Percentiles rank a stretch among this genome's conserved stretches.
phyloP scores from a whole-genome alignment of 2,113 vertebrate genomes.

The Aspidoscelis tigris region DNA sequence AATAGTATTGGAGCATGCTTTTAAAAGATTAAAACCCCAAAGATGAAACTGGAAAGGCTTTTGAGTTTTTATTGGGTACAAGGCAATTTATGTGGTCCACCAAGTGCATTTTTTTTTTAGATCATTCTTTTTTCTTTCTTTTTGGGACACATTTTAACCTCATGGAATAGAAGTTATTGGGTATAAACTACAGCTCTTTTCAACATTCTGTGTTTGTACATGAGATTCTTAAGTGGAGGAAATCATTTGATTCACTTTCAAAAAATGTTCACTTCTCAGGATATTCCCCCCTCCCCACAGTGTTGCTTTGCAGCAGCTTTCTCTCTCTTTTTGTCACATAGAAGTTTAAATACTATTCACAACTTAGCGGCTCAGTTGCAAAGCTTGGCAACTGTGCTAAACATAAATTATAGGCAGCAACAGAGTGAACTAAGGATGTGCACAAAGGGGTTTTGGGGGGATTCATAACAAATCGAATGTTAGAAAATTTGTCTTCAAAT shows the following conservation, averaged over 20 bases:
- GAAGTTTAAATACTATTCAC: neutral
- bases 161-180: constrained; percentile 55
- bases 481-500: too few relatives aligned
- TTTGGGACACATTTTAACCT: constrained; percentile 38
- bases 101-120: constrained; percentile 57
- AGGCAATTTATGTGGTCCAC: constrained; percentile 75
- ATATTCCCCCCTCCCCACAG: too few relatives aligned
- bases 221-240: constrained; percentile 2
- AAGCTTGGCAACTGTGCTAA: neutral
- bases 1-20: constrained; percentile 80
- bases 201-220: neutral
- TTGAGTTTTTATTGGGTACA: constrained; percentile 77
- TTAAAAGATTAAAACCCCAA: constrained; percentile 83
- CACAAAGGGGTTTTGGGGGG: too few relatives aligned
- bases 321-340: neutral
- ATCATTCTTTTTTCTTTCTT: constrained; percentile 40
- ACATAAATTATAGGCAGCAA: too few relatives aligned
- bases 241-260: constrained; percentile 34
- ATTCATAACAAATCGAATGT: too few relatives aligned
- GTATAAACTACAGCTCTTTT: constrained; percentile 43
- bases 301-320: neutral
- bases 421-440: too few relatives aligned
- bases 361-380: neutral
- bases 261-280: too few relatives aligned
- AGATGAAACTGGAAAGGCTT: constrained; percentile 76